These are phyloP conservation scores for Pteromalus puparum DNA, from an alignment of 1,140 invertebrate genomes.

Conservation along the genomic window DNA sequence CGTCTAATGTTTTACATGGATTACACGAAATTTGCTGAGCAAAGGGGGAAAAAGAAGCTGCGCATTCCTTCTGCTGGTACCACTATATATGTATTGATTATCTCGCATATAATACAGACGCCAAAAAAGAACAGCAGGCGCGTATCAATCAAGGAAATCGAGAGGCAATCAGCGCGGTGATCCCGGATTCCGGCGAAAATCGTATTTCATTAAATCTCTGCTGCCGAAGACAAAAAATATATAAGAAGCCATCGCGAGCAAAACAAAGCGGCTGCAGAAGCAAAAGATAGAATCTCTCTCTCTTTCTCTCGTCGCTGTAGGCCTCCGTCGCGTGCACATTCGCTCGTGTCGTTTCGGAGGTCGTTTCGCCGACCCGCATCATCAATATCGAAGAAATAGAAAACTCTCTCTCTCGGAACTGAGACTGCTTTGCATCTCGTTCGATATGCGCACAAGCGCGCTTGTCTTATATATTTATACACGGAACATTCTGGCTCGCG, in stretches of 20 bases:
- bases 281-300: slow-evolving; percentile 1
- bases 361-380: slow-evolving; percentile 33
- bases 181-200: not conserved
- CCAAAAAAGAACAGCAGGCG: too few relatives aligned
- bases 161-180: not conserved
- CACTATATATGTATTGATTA: not conserved
- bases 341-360: not conserved
- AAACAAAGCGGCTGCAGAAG: not conserved
- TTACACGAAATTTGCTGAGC: not conserved
- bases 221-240: not conserved
- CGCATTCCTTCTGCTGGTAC: not conserved
- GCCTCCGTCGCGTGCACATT: not conserved
- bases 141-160: not conserved
- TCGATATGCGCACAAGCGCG: not conserved
- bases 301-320: not conserved
- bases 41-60: slow-evolving; percentile 36
- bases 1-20: not conserved
- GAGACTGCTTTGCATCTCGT: not conserved
- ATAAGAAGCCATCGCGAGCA: not conserved
- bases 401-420: slow-evolving; percentile 5
- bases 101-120: too few relatives aligned
- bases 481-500: not conserved
- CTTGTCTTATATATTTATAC: not conserved
- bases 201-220: not conserved
- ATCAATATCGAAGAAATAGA: slow-evolving; percentile 39